A percentile compares a stretch with the other conserved stretches of the same genome.
Conservation (phyloP, 2,113 vertebrate species). For the Xenopus borealis region DNA sequence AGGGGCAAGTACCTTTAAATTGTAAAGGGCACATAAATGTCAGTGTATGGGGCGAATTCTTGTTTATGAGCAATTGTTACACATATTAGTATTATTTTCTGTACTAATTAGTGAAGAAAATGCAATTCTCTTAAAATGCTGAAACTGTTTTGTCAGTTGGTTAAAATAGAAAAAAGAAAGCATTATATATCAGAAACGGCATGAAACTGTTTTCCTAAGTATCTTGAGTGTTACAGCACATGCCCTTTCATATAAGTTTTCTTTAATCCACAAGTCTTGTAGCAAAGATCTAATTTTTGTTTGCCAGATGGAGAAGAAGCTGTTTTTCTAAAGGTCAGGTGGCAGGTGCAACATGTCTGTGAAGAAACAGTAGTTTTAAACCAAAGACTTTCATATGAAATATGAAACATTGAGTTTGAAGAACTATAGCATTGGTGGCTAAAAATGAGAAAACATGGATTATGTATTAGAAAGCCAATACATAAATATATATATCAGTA, state of each 20-base stretch:
- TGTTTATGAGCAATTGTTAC: too few species aligned
- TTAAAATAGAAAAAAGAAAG: not conserved
- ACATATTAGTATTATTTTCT: too few species aligned
- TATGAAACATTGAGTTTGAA: too few species aligned
- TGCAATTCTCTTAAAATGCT: too few species aligned
- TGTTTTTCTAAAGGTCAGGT: not conserved
- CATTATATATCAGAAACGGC: not conserved
- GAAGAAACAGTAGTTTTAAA: not conserved
- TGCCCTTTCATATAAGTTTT: not conserved
- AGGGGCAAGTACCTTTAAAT: too few species aligned
- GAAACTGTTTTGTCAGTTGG: too few species aligned
- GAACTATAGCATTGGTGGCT: not conserved
- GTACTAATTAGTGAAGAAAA: too few species aligned
- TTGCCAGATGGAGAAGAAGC: not conserved
- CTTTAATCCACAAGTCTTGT: not conserved
- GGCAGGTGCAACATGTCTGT: not conserved
- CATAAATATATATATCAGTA: too few species aligned
- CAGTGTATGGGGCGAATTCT: too few species aligned
- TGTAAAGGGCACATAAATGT: too few species aligned
- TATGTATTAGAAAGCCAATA: too few species aligned
- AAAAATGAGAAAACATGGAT: not conserved
- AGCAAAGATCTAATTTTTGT: not conserved
- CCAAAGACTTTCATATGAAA: too few species aligned
- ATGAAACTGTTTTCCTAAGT: not conserved
- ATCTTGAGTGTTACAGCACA: not conserved